A percentile compares a stretch with the other conserved stretches of the same genome.
Evolutionary conservation across 1,140 invertebrate genomes (phyloP).

Genomic region (Hestina assimilis): DNA sequence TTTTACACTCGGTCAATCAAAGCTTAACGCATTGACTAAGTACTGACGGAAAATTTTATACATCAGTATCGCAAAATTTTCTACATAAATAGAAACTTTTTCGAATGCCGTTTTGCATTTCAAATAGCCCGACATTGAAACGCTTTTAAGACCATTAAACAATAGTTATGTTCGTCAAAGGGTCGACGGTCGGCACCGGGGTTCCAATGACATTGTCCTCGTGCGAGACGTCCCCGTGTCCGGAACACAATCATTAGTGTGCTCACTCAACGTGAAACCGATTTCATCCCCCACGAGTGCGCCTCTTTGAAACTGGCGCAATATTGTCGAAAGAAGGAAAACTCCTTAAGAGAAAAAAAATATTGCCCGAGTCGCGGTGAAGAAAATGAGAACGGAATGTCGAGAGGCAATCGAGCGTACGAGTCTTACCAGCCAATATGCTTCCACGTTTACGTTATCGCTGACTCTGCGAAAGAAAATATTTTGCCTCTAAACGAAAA

Average conservation of each 20-base stretch:
- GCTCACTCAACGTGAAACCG: conserved; percentile 74
- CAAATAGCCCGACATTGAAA: conserved; percentile 59
- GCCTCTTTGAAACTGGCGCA: conserved; percentile 70
- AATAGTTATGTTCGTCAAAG: conserved; percentile 60
- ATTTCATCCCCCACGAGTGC: conserved; percentile 65
- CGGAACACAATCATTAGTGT: conserved; percentile 77
- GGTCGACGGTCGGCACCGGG: conserved; percentile 36
- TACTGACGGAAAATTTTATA: too few species aligned
- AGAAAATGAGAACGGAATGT: conserved; percentile 67
- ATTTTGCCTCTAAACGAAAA: conserved; percentile 43
- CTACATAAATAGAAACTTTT: neutral
- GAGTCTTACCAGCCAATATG: conserved; percentile 59
- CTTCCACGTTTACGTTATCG: conserved; percentile 59
- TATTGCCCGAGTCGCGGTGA: conserved; percentile 39
- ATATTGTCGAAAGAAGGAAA: conserved; percentile 76
- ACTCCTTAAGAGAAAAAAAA: conserved; percentile 63
- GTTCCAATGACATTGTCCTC: conserved; percentile 31
- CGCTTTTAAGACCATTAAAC: conserved; percentile 71
- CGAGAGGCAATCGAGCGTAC: conserved; percentile 63
- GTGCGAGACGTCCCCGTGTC: conserved; percentile 41
- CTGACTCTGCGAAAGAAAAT: conserved; percentile 49
- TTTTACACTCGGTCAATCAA: too few species aligned
- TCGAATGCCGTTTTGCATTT: conserved; percentile 36
- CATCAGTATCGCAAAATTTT: too few species aligned
- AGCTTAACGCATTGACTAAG: too few species aligned